These are phyloP conservation scores for Aplochiton taeniatus DNA, from an alignment of 2,797 vertebrate species.

Conservation along the genomic window DNA sequence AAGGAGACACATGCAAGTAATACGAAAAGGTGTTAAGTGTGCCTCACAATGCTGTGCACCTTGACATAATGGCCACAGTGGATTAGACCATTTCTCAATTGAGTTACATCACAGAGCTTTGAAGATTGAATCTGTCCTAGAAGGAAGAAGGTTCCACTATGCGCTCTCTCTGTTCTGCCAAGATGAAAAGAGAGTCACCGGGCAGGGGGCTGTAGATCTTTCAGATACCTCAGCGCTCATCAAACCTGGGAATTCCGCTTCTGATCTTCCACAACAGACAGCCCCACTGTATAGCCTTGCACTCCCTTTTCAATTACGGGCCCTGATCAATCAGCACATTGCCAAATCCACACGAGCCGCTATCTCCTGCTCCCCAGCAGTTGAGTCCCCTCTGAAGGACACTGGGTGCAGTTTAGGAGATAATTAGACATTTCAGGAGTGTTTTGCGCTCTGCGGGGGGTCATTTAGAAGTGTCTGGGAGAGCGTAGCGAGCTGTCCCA, in stretches of 20 bases:
- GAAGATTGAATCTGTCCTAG: conserved; percentile 6
- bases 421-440: conserved; percentile 64
- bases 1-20: too few relatives aligned
- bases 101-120: background rate
- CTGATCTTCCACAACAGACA: conserved; percentile 23
- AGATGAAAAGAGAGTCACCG: conserved; percentile 36
- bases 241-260: conserved; percentile 23
- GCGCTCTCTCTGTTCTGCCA: conserved; percentile 26
- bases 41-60: background rate
- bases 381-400: conserved; percentile 29
- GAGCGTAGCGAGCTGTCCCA: conserved; percentile 44
- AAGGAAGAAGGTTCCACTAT: conserved; percentile 31
- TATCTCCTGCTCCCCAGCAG: conserved; percentile 28
- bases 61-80: background rate
- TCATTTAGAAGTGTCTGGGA: conserved; percentile 57
- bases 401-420: conserved; percentile 38
- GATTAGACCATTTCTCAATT: background rate
- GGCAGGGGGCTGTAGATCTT: conserved; percentile 19
- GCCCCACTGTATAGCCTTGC: conserved; percentile 10
- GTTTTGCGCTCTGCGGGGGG: conserved; percentile 57
- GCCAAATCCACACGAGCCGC: conserved; percentile 23
- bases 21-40: too few relatives aligned
- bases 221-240: conserved; percentile 6
- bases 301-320: conserved; percentile 29
- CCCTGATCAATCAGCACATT: conserved; percentile 34